These are phyloP conservation scores for Actinia tenebrosa DNA, from an alignment of 64 coral and sea anemone species.

Conservation along the genomic window DNA sequence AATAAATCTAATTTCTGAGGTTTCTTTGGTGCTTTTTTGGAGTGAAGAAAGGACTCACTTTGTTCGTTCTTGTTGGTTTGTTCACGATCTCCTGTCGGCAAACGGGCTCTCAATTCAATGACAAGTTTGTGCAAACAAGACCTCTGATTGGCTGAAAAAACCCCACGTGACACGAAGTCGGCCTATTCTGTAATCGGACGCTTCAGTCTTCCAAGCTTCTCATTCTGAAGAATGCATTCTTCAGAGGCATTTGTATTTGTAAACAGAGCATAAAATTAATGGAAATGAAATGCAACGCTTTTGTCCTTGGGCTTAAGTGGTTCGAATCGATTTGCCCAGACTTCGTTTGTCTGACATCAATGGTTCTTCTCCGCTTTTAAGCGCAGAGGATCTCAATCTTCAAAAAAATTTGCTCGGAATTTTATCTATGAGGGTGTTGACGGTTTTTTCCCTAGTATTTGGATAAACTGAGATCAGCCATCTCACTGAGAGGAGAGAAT, in stretches of 20 bases:
- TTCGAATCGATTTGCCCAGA: not conserved
- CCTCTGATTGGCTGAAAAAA: not conserved
- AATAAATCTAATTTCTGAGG: not conserved
- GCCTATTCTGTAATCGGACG: conserved; percentile 31
- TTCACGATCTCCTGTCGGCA: conserved; percentile 31
- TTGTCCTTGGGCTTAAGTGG: not conserved
- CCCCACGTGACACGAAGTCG: not conserved
- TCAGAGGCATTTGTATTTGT: conserved; percentile 25
- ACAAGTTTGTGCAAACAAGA: conserved; percentile 21
- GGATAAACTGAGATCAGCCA: conserved; percentile 18
- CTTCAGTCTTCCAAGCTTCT: not conserved
- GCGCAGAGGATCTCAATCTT: not conserved
- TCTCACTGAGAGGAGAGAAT: not conserved
- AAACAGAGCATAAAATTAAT: conserved; percentile 36
- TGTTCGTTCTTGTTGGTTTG: conserved; percentile 17
- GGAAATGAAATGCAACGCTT: conserved; percentile 12
- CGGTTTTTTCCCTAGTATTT: not conserved
- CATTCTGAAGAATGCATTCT: conserved; percentile 40
- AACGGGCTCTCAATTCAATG: conserved; percentile 18
- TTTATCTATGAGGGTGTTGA: conserved; percentile 25
- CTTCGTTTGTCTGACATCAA: not conserved
- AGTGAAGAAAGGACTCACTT: not conserved
- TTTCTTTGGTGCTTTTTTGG: not conserved
- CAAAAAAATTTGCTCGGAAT: conserved; percentile 17
- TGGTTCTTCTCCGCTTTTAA: not conserved